Evolutionary conservation across 2,888 invertebrate species (phyloP), one percentile per base, ranked within the genome.

Genomic region (Strigamia crassipes): DNA sequence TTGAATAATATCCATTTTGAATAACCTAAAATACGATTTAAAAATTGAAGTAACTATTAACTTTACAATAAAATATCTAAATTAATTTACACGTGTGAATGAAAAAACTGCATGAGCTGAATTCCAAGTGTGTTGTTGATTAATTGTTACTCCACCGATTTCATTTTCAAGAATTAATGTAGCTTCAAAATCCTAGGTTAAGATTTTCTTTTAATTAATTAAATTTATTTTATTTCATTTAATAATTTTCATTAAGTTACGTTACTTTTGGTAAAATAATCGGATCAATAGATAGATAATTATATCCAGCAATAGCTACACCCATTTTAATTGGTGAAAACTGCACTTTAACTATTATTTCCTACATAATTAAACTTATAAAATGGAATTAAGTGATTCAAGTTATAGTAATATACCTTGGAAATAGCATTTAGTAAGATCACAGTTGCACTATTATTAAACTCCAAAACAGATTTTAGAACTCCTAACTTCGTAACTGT

Each of bases 201-300:
- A 73, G 4, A 12, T 12, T 18, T 27, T 9, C 31, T 10, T 18
- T 18, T 15, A n/a, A n/a, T 13, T 42, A 18, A 41, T 6, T 27
- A 9, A 79, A 46, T 12, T n/a, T 46, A 15, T 79, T 41, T 18
- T 41, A 27, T 27, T 27, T 27, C 3, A 38, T 38, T 38, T 38
- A 38, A 2, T 38, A 9, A 38, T 38, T 38, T 38, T 6, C 27
- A 27, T 27, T 3, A 51, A 56, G 5, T n/a, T 15, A 5, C 12
- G 15, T 6, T 42, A 82, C 82, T 23, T 82, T 83, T 21, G 83
- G 83, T 23, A 83, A 51, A 78, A 83, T 15, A 15, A 82, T 12
- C 31, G 82, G 82, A n/a, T 73, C 23, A 13, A 83, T 41, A 13
- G 82, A 78, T n/a, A 78, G 21, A 77, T 83, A 83, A 18, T 27